Conservation (phyloP, 2,888 invertebrate genomes). For the Plutella xylostella region DNA sequence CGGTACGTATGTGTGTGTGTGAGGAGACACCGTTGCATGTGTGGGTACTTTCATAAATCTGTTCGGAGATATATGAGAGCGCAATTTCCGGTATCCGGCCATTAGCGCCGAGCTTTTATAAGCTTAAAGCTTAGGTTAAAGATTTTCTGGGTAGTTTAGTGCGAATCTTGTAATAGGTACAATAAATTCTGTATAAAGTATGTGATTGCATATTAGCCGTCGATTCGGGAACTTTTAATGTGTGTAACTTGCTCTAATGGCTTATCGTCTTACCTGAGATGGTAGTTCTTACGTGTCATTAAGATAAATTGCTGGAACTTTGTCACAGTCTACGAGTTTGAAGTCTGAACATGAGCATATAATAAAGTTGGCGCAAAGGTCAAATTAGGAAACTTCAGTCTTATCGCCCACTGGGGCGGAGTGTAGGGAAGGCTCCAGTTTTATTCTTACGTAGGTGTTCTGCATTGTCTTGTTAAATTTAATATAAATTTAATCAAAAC, state of each 20-base stretch:
- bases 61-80: slow-evolving; percentile 90
- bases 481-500: too few species aligned
- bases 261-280: slow-evolving; percentile 23
- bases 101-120: slow-evolving; percentile 78
- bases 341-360: too few species aligned
- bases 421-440: too few species aligned
- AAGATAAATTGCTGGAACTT: slow-evolving; percentile 9
- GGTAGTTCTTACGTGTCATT: background rate
- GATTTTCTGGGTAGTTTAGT: slow-evolving; percentile 71
- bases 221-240: slow-evolving; percentile 67
- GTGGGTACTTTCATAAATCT: slow-evolving; percentile 90
- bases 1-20: slow-evolving; percentile 18
- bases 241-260: slow-evolving; percentile 66
- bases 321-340: too few species aligned
- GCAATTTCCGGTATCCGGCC: slow-evolving; percentile 92
- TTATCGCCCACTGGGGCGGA: too few species aligned
- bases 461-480: too few species aligned
- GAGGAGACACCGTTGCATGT: slow-evolving; percentile 59
- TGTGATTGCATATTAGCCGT: slow-evolving; percentile 69
- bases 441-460: too few species aligned
- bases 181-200: slow-evolving; percentile 69
- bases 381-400: too few species aligned
- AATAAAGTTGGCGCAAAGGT: too few species aligned
- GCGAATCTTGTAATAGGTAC: slow-evolving; percentile 70
- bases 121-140: slow-evolving; percentile 73